Evolutionary conservation across 1,140 invertebrate genomes (phyloP).

Genomic region (Drosophila busckii): DNA sequence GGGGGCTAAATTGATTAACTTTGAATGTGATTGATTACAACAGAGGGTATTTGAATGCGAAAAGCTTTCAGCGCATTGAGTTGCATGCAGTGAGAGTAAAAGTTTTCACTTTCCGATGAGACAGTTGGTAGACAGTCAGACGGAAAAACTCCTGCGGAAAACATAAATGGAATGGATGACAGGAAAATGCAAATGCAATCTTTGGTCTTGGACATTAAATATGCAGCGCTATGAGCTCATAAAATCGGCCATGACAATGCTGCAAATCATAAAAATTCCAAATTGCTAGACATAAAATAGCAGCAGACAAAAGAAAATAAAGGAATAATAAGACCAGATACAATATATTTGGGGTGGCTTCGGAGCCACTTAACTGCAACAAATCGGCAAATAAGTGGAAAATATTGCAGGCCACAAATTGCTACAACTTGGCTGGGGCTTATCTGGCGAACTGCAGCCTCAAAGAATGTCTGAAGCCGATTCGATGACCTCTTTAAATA

Average conservation of each 20-base stretch:
- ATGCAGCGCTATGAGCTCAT: conserved; percentile 45
- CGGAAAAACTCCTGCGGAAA: conserved; percentile 26
- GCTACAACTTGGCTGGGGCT: conserved; percentile 42
- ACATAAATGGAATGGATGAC: conserved; percentile 31
- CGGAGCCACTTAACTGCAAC: conserved; percentile 61
- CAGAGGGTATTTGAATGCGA: conserved; percentile 8
- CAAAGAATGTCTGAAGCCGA: conserved; percentile 43
- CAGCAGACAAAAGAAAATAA: background rate
- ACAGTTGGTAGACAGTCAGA: conserved; percentile 44
- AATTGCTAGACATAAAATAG: conserved; percentile 65
- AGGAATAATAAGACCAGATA: no score
- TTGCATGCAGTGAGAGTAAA: conserved; percentile 54
- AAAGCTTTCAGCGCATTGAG: no score
- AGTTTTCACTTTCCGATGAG: conserved; percentile 56
- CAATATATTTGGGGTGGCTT: conserved; percentile 28
- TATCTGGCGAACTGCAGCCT: conserved; percentile 28
- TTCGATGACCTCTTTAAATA: conserved; percentile 77
- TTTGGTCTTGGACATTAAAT: conserved; percentile 48
- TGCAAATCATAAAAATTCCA: conserved; percentile 61
- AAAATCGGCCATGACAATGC: conserved; percentile 34
- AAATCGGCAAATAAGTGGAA: conserved; percentile 74
- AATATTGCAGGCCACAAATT: conserved; percentile 74
- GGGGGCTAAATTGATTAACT: conserved; percentile 45
- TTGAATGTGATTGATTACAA: conserved; percentile 44
- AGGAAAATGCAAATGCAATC: conserved; percentile 70